Evolutionary conservation across 2,113 vertebrate species (phyloP), one percentile per base, ranked within the genome.

Genomic region (Danio rerio): DNA sequence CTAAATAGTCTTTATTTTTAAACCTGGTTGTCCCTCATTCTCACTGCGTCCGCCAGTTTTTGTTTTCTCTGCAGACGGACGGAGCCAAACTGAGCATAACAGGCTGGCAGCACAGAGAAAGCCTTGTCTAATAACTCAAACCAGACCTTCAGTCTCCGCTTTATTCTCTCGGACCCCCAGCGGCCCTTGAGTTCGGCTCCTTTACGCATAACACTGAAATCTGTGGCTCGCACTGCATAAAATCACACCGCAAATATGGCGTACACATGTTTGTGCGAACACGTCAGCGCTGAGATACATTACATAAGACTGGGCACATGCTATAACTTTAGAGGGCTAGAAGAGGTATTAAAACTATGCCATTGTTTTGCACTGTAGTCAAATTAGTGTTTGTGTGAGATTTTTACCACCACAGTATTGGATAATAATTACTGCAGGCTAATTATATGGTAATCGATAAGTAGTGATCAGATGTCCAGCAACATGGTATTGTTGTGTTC

Each of bases 81-180:
- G n/a, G 56, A 82, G 88, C 88, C 87, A 88, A 86, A 81, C 76
- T 65, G 79, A 86, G 83, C 80, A 87, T 86, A 77, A 86, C 79
- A 65, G 50, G 11, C 72, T 85, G 80, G 68, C 74, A 80, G 75
- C 55, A 90, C 87, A 90, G 86, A 83, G 85, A 59, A 86, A 65
- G 85, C 84, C 63, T 88, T 88, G 87, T 90, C 82, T 86, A 55
- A 80, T 87, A 90, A 90, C 85, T 87, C 78, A 73, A 87, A 87
- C 86, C 87, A 89, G 88, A 88, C 80, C 56, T 53, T 4, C 63
- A 78, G 55, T 52, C 82, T 81, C 78, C 58, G 31, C 76, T 20
- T 31, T 73, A 73, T 74, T 69, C 68, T 66, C 65, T 11, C 21
- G 43, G 80, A 65, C 72, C 81, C 80, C 83, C 75, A 59, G 52